Evolutionary conservation across 2,113 vertebrate species (phyloP).

Genomic region (Hylia prasina): DNA sequence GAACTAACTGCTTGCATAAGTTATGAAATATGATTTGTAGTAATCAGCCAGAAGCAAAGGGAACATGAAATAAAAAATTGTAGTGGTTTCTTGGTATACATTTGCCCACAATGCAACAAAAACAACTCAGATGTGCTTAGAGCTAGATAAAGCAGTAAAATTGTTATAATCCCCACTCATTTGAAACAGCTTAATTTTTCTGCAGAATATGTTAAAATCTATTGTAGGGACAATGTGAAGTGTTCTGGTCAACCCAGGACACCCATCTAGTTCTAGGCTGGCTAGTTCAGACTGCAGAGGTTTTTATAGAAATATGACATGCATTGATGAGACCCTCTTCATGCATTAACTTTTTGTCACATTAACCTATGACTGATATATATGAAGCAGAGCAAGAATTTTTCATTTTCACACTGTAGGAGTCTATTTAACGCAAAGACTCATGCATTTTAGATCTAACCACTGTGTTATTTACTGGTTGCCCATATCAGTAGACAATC

Average conservation of each 20-base stretch:
- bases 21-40: slow-evolving; percentile 1
- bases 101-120: neutral
- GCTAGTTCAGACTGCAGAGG: neutral
- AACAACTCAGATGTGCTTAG: neutral
- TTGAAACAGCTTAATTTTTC: neutral
- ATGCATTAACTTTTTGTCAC: neutral
- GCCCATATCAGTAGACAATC: neutral
- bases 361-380: neutral
- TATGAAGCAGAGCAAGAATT: neutral
- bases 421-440: neutral
- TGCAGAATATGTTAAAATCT: neutral
- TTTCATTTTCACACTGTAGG: neutral
- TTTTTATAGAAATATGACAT: neutral
- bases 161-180: neutral
- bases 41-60: neutral
- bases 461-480: neutral
- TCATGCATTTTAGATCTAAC: neutral
- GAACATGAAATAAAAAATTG: neutral
- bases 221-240: neutral
- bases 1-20: neutral
- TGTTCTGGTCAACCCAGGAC: too few species aligned
- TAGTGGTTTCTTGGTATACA: neutral
- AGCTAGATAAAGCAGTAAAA: neutral
- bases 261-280: neutral
- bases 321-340: neutral